Evolutionary conservation across 2,888 invertebrate species (phyloP), one percentile per base, ranked within the genome.

Genomic region (Plebejus anna): DNA sequence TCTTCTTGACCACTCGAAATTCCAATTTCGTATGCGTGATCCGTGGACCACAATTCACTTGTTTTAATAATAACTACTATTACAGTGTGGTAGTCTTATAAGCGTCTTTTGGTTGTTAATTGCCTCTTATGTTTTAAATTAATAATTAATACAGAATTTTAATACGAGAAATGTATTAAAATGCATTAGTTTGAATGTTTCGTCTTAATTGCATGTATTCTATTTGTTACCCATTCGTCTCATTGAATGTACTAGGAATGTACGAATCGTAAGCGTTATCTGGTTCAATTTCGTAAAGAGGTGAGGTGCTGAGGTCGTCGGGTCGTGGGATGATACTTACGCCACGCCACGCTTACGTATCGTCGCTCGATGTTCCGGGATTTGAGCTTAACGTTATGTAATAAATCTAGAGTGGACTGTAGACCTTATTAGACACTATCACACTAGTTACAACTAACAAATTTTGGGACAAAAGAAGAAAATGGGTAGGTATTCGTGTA

Each of bases 21-120:
- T 81, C 80, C 81, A 80, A 82, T 76, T 76, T 83, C 84, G 73
- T 73, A 85, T 84, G 80, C 82, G 82, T 81, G 82, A 82, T 81
- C 80, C 80, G 73, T 73, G 22, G 47, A 73, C 55, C 16, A 73
- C 51, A 47, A 73, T 73, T 47, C 55, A 51, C 51, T 73, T 73
- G 55, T 73, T 55, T 73, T 16, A 55, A 55, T 55, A 55, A 73
- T 73, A 32, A 55, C 73, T 47, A 28, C 28, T 32, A 73, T 73
- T 73, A 47, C 42, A 16, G 32, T 73, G 28, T 73, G 73, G 51
- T 13, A 4, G 32, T 55, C 73, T 51, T 51, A 73, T 13, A 42
- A 22, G 16, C 6, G 71, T 9, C 3, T 2, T 42, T 71, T 22
- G 11, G 6, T 9, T n/a, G 16, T 16, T 16, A 16, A 16, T 71